A percentile compares a stretch with the other conserved stretches of the same genome.
Evolutionary conservation across 2,888 invertebrate species (phyloP).

Genomic region (Entomobrya proxima): DNA sequence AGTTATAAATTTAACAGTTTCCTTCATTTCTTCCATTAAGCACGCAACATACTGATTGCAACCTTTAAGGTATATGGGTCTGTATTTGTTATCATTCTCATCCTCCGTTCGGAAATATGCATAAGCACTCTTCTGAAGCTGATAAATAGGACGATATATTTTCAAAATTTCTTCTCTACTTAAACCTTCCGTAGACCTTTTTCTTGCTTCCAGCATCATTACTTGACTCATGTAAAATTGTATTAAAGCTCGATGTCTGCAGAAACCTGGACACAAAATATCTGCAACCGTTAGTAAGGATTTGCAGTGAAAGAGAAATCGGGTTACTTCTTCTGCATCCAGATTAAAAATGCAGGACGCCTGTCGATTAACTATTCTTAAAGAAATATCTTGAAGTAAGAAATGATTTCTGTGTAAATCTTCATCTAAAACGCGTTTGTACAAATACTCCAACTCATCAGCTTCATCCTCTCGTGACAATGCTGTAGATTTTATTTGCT

Average conservation of each 20-base stretch:
- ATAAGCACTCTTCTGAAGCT: constrained; percentile 65
- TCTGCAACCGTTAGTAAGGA: constrained; percentile 56
- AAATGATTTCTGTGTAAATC: constrained; percentile 67
- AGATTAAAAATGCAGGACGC: constrained; percentile 63
- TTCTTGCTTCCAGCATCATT: constrained; percentile 57
- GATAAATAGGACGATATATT: constrained; percentile 62
- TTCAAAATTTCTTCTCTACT: constrained; percentile 33
- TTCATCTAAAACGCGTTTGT: constrained; percentile 49
- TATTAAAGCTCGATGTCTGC: constrained; percentile 63
- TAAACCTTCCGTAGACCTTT: constrained; percentile 14
- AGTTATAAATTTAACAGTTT: constrained; percentile 50
- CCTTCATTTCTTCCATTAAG: constrained; percentile 68
- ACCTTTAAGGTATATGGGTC: constrained; percentile 17
- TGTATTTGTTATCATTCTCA: constrained; percentile 64
- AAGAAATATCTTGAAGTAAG: constrained; percentile 67
- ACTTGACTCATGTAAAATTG: constrained; percentile 70
- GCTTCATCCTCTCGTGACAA: constrained; percentile 62
- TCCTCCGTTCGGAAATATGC: constrained; percentile 66
- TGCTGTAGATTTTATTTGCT: constrained; percentile 53
- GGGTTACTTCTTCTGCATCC: constrained; percentile 50
- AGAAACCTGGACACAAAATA: constrained; percentile 63
- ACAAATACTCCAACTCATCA: constrained; percentile 65
- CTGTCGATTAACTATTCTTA: constrained; percentile 68
- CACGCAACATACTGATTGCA: constrained; percentile 69
- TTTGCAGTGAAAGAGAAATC: constrained; percentile 64